phyloP scores from a whole-genome alignment of 2,888 invertebrate genomes.

The Conchocele bisecta region DNA sequence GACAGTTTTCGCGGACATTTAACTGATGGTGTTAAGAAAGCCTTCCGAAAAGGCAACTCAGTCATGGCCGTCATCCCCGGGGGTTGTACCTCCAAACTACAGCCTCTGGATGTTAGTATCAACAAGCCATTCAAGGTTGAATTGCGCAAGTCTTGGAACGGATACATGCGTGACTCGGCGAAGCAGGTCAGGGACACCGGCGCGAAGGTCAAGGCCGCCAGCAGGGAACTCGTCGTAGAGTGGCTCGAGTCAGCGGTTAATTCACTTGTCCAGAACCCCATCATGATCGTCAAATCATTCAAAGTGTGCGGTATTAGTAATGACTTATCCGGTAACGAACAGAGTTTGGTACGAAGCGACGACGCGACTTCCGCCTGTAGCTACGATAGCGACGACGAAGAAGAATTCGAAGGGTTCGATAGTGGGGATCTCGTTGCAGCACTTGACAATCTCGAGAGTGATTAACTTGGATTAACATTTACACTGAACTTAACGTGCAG shows the following conservation, averaged over 20 bases:
- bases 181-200: neutral
- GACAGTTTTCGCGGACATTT: constrained; percentile 17
- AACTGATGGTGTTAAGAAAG: neutral
- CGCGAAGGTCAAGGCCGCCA: neutral
- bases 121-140: constrained; percentile 10
- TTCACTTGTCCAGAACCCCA: neutral
- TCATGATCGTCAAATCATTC: constrained; percentile 11
- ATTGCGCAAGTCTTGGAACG: neutral
- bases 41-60: constrained; percentile 3
- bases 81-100: constrained; percentile 15
- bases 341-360: neutral
- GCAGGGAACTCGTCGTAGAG: neutral
- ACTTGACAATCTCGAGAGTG: too few species aligned
- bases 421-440: too few species aligned
- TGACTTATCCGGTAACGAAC: constrained; percentile 1
- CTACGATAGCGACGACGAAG: neutral
- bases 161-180: neutral
- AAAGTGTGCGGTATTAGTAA: constrained; percentile 22
- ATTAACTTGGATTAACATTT: too few species aligned
- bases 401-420: neutral
- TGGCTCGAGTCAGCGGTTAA: neutral
- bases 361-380: neutral
- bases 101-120: constrained; percentile 19
- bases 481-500: too few species aligned
- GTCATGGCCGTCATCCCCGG: constrained; percentile 13